Evolutionary conservation across 2,113 vertebrate species (phyloP).

Genomic region (Gadus macrocephalus): DNA sequence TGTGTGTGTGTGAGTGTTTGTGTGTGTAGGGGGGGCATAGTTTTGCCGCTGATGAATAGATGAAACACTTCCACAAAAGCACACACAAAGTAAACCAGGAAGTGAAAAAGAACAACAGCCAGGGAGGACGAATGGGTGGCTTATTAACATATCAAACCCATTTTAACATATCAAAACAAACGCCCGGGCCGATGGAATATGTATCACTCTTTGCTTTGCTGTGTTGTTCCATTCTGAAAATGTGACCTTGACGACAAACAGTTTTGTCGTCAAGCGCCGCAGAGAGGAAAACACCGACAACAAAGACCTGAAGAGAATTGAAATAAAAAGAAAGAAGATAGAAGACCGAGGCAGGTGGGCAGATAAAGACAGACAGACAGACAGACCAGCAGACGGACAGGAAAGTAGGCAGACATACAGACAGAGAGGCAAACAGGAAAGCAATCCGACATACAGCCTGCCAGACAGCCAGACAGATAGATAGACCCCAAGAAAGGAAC

Average conservation of each 20-base stretch:
- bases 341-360: too few species aligned
- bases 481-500: too few species aligned
- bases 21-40: constrained; percentile 25
- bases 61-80: constrained; percentile 8
- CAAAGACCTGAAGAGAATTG: too few species aligned
- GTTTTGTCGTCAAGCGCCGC: too few species aligned
- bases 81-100: background rate
- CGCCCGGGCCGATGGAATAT: constrained; percentile 6
- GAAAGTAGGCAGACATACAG: background rate
- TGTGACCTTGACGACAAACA: too few species aligned
- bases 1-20: background rate
- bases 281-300: too few species aligned
- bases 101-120: constrained; percentile 19
- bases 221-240: constrained; percentile 2
- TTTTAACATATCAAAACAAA: constrained; percentile 26
- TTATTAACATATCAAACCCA: constrained; percentile 18
- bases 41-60: constrained; percentile 41
- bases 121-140: constrained; percentile 11
- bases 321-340: too few species aligned
- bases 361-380: too few species aligned
- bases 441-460: too few species aligned
- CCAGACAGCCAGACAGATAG: too few species aligned
- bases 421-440: background rate
- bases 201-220: background rate
- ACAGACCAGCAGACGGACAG: too few species aligned